Evolutionary conservation across 2,113 vertebrate species (phyloP).

Genomic region (Aepyceros melampus): DNA sequence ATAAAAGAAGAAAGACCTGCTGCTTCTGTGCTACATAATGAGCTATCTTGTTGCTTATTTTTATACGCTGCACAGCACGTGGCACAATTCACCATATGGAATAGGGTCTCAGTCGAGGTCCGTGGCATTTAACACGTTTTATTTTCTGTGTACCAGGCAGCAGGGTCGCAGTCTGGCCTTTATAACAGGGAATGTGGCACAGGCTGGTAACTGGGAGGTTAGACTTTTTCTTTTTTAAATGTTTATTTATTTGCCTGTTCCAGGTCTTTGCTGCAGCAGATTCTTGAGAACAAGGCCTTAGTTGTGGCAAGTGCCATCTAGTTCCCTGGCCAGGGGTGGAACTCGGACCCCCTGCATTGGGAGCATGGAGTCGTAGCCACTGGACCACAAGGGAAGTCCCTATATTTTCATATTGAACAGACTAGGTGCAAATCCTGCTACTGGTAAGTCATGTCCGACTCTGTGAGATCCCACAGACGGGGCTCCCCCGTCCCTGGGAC

Average conservation of each 20-base stretch:
- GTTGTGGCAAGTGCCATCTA: not conserved
- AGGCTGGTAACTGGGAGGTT: not conserved
- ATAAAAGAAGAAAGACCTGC: not conserved
- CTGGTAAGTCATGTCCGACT: no score
- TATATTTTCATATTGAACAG: not conserved
- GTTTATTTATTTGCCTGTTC: not conserved
- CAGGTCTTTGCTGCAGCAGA: not conserved
- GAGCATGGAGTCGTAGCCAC: not conserved
- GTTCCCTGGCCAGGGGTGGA: not conserved
- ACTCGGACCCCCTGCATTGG: not conserved
- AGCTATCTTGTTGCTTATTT: not conserved
- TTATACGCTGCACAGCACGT: not conserved
- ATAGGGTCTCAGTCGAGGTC: not conserved
- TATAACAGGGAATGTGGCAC: not conserved
- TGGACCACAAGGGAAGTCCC: not conserved
- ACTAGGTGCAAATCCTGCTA: not conserved
- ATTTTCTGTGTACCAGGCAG: not conserved
- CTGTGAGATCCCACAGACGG: fast-evolving
- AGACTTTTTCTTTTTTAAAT: not conserved
- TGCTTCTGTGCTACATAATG: not conserved
- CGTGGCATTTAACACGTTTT: fast-evolving
- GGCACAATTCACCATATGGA: not conserved
- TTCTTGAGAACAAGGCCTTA: not conserved
- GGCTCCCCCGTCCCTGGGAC: no score
- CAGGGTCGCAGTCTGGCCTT: not conserved